These are phyloP conservation scores for Globodera rostochiensis DNA, from an alignment of 1,140 invertebrate genomes.

Conservation along the genomic window DNA sequence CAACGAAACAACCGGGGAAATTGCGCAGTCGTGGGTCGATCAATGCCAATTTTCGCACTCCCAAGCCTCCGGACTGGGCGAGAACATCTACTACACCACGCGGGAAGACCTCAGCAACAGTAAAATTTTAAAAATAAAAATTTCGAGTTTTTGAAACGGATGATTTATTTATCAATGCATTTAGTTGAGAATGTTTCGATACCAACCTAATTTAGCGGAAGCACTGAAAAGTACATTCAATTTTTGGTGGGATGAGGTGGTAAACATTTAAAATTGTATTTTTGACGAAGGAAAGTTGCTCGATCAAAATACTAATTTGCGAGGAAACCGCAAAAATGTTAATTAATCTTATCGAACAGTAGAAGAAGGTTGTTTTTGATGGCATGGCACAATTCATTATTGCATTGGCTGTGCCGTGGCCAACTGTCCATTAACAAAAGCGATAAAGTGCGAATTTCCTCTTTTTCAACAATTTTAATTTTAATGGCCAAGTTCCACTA, in stretches of 20 bases:
- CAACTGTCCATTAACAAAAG: not conserved
- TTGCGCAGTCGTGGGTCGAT: not conserved
- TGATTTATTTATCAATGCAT: no score
- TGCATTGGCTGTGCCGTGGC: constrained; percentile 21
- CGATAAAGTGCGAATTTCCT: no score
- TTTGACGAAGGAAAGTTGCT: not conserved
- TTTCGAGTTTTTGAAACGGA: no score
- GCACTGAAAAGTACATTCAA: not conserved
- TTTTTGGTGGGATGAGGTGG: constrained; percentile 13
- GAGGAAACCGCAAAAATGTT: not conserved
- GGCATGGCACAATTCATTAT: constrained; percentile 14
- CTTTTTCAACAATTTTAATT: no score
- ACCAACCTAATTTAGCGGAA: not conserved
- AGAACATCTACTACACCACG: not conserved
- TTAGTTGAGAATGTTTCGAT: no score
- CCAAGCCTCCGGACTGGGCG: not conserved
- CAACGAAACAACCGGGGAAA: not conserved
- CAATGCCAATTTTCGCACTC: not conserved
- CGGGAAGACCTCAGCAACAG: not conserved
- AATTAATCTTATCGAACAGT: not conserved
- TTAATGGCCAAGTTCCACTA: no score
- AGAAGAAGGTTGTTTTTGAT: not conserved
- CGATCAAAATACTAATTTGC: not conserved
- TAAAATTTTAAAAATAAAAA: not conserved
- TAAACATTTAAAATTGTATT: not conserved